These are phyloP conservation scores for Heteropelma amictum DNA, from an alignment of 2,888 invertebrate species.

Conservation along the genomic window DNA sequence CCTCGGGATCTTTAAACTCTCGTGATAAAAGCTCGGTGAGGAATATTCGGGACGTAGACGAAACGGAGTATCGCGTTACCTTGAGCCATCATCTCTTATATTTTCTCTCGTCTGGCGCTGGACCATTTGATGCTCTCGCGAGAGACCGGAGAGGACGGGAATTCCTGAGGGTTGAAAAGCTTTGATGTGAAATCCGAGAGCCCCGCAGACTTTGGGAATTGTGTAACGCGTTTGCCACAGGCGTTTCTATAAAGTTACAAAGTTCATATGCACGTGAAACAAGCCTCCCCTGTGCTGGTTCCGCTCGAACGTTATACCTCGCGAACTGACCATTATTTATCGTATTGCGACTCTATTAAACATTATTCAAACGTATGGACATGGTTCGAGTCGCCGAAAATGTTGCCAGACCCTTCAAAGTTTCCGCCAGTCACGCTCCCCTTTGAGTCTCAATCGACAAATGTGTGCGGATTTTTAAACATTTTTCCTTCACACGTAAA, in stretches of 20 bases:
- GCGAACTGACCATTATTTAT: conserved; percentile 7
- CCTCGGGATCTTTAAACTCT: background rate
- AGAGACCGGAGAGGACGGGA: background rate
- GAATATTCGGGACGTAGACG: background rate
- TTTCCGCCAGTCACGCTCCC: no score
- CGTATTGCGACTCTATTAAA: conserved; percentile 28
- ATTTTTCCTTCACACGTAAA: no score
- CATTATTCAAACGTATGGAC: conserved; percentile 4
- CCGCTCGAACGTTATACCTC: no score
- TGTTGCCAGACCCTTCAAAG: no score
- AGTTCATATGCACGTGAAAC: background rate
- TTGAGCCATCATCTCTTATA: background rate
- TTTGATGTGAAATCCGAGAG: conserved; percentile 23
- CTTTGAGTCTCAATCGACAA: no score
- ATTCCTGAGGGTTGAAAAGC: conserved; percentile 3
- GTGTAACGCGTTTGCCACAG: conserved; percentile 22
- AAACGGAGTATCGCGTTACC: background rate
- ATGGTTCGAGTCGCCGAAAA: background rate
- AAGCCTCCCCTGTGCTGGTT: background rate
- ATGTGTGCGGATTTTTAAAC: no score
- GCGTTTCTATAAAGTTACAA: conserved; percentile 38
- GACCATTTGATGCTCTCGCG: background rate
- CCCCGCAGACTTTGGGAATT: background rate
- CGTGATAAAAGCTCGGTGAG: background rate
- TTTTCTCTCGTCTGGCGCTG: background rate